phyloP scores from a whole-genome alignment of 2,797 vertebrate genomes.

The Zenarchopterus dispar region DNA sequence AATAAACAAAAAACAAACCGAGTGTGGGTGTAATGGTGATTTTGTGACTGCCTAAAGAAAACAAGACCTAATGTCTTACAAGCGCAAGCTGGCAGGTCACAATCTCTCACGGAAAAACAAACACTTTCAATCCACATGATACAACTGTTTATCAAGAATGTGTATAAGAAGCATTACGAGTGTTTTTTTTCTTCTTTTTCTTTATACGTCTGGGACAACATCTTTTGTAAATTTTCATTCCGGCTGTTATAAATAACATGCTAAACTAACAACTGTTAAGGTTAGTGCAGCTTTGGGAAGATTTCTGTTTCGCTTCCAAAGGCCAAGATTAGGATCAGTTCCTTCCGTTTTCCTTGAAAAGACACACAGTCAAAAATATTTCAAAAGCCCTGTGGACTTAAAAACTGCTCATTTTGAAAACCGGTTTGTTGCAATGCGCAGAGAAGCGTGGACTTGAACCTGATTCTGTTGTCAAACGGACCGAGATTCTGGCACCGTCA shows the following conservation, averaged over 20 bases:
- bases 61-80: constrained; percentile 39
- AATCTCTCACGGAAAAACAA: constrained; percentile 34
- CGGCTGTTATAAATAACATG: constrained; percentile 6
- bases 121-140: background rate
- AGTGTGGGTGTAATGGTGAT: constrained; percentile 46
- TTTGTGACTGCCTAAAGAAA: constrained; percentile 40
- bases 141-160: background rate
- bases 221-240: constrained; percentile 20
- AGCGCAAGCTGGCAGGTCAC: constrained; percentile 31
- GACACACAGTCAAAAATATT: constrained; percentile 7
- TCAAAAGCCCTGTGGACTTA: constrained; percentile 9
- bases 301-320: constrained; percentile 21
- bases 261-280: constrained; percentile 3
- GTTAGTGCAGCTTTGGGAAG: constrained; percentile 1
- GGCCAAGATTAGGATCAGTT: constrained; percentile 12
- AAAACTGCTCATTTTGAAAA: constrained; percentile 5
- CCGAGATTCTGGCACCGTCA: constrained; percentile 39
- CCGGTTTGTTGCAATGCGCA: constrained; percentile 17
- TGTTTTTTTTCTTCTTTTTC: background rate
- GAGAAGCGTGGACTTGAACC: constrained; percentile 17
- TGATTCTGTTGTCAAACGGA: constrained; percentile 33
- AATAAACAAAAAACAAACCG: constrained; percentile 62
- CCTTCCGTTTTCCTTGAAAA: constrained; percentile 17
- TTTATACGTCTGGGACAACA: background rate
- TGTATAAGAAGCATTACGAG: background rate